Evolutionary conservation across 2,888 invertebrate genomes (phyloP), one percentile per base, ranked within the genome.

Genomic region (Cyrtodaria siliqua): DNA sequence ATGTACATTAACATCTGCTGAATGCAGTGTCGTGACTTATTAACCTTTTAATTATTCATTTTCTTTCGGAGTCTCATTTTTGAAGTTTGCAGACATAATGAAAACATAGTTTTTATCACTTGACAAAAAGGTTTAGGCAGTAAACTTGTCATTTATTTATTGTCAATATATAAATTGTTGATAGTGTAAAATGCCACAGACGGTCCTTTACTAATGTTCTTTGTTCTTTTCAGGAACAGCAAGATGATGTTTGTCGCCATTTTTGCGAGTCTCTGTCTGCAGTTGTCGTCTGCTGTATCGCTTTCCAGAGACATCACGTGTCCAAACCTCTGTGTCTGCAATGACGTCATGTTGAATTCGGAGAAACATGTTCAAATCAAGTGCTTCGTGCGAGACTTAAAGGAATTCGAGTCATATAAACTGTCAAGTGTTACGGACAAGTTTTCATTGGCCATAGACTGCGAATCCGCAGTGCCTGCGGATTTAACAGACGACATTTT

Each of bases 321-420:
- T 49, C 80, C 80, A 29, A 23, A 59, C 42, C 57, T 64, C 60
- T 80, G 80, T 70, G 73, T 70, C 52, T 80, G 80, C 26, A 59
- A 44, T 47, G 56, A 69, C 57, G 73, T 66, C 27, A 56, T 56
- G 14, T 29, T 44, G 16, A 29, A 24, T 2, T 9, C 23, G 0
- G 42, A 53, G 8, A 23, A 52, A 12, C 16, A 64, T 12, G 44
- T 61, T 9, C 63, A 72, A 16, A 60, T 79, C 26, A 70, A 47
- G n/a, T 82, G 82, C 49, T 76, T 76, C 38, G 67, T 77, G 6
- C 63, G 60, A 56, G 63, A 73, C 27, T 40, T 81, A 2, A 42
- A 66, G 3, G 77, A 77, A 14, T 60, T 81, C 33, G 60, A 70
- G 14, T 26, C 63, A 26, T 44, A 42, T 20, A 18, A 70, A 2